Evolutionary conservation across 2,113 vertebrate genomes (phyloP), one percentile per base, ranked within the genome.

Genomic region (Caranx ignobilis): DNA sequence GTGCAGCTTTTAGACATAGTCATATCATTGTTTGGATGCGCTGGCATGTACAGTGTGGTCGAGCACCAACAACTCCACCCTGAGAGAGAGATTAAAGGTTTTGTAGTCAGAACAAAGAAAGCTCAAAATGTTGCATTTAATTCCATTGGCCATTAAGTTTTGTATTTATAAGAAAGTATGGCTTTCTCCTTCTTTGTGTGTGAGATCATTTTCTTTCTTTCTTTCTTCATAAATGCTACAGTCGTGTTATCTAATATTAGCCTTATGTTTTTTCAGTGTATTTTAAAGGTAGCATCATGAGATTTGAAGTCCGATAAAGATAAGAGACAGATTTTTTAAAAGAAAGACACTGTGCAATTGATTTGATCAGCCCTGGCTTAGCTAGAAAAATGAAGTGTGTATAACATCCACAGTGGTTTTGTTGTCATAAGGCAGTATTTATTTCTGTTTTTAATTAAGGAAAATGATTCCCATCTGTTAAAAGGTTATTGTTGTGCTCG

Each of bases 401-500:
- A 11, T 78, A 76, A 80, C 71, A 82, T 50, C 70, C 86, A 81
- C 1, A 91, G 72, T 61, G 73, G 55, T 65, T 69, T 56, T 94
- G 92, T 95, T 96, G 96, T 94, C 79, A 89, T 88, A 89, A 71
- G 90, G 83, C 62, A 16, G 74, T 95, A 94, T 96, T 96, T 97
- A 96, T 97, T 97, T 97, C 94, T 93, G 91, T 94, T 96, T 95
- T 95, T 97, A 96, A 97, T 96, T 93, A 93, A 92, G 87, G 91
- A 87, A 96, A 97, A 97, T 96, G 92, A 95, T 93, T 98, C 87
- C 96, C 96, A 97, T 96, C 94, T 97, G 97, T 94, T 89, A 89
- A 88, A 84, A 94, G 94, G 94, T 94, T 95, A 95, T 96, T 94
- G 92, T 96, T 95, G 85, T 91, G 81, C 79, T 94, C 74, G 92